Evolutionary conservation across 1,140 invertebrate genomes (phyloP), one percentile per base, ranked within the genome.

Genomic region (Pseudomyrmex sp.): DNA sequence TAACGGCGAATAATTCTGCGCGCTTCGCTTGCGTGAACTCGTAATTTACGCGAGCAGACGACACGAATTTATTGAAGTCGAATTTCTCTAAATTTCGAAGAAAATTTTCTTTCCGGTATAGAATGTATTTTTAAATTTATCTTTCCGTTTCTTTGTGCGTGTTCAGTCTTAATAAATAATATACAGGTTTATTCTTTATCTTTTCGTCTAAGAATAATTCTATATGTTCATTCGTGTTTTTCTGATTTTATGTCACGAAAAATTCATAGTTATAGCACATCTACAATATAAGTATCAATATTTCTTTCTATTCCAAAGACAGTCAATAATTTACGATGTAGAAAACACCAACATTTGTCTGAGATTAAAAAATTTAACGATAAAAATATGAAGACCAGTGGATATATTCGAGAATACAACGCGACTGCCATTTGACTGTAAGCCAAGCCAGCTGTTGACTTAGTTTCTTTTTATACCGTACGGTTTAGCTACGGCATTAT

Each of bases 381-480:
- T 58, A 44, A 70, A 66, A 68, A 87, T 88, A 72, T 35, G 35
- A 82, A 88, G 76, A 68, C 44, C 18, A 18, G 46, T 15, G 9
- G 5, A 35, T 66, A 68, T 65, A 83, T 83, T 75, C 73, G 23
- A 23, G 59, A 88, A 76, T 44, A 54, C 50, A 69, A 23, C 65
- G 56, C 48, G 83, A 59, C 50, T 75, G 83, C 76, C 68, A 85
- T 88, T 88, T 88, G 87, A 88, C 73, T 74, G 56, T 62, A 62
- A 70, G 87, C 87, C 87, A 88, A 88, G 62, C 65, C 56, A 59
- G 82, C 26, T 63, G 72, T 58, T 62, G 83, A 79, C 73, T 88
- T 82, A 59, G 77, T 88, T 88, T 83, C 86, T 88, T 88, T 88
- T 88, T 88, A 83, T 82, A 88, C 59, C 82, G 82, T 87, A 84